Evolutionary conservation across 92 coral and sea anemone genomes (phyloP), one percentile per base, ranked within the genome.

Genomic region (Actinernus sp.): DNA sequence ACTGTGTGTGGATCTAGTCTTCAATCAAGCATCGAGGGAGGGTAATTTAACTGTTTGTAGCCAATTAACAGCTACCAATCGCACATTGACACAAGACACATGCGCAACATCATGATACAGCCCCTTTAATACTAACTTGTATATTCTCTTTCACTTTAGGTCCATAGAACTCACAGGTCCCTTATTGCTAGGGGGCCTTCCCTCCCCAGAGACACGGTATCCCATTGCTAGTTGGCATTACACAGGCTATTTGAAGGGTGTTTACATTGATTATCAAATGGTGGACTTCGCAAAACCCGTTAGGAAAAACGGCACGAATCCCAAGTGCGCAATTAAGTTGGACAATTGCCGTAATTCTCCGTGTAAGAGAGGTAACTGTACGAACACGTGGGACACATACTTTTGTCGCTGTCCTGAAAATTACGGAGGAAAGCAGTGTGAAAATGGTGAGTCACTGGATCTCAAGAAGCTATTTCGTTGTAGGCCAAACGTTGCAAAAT

Each of bases 111-210:
- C n/a, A n/a, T n/a, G n/a, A n/a, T n/a, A n/a, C n/a, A n/a, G n/a
- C n/a, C n/a, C n/a, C n/a, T n/a, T n/a, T n/a, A n/a, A n/a, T n/a
- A n/a, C n/a, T n/a, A n/a, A n/a, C n/a, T n/a, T n/a, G n/a, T n/a
- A n/a, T n/a, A n/a, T n/a, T n/a, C n/a, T n/a, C n/a, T n/a, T n/a
- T n/a, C n/a, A n/a, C n/a, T n/a, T n/a, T n/a, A 83, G 98, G 61
- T 90, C 97, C 8, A 48, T 94, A 44, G 93, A 87, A 30, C 83
- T 94, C 26, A 83, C 94, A 13, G 92, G 94, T 0, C 98, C 98
- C 1, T 61, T 94, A 43, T 24, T 94, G 47, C 74, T 94, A 2
- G 98, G 98, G 16, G 95, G 97, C 3, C 62, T 84, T 0, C 82
- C 89, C 34, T 55, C 87, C 32, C 16, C 76, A 1, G 80, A 79